A percentile compares a stretch with the other conserved stretches of the same genome.
These are phyloP conservation scores for Itoplectis maculator DNA, from an alignment of 2,888 invertebrate genomes.

Conservation along the genomic window DNA sequence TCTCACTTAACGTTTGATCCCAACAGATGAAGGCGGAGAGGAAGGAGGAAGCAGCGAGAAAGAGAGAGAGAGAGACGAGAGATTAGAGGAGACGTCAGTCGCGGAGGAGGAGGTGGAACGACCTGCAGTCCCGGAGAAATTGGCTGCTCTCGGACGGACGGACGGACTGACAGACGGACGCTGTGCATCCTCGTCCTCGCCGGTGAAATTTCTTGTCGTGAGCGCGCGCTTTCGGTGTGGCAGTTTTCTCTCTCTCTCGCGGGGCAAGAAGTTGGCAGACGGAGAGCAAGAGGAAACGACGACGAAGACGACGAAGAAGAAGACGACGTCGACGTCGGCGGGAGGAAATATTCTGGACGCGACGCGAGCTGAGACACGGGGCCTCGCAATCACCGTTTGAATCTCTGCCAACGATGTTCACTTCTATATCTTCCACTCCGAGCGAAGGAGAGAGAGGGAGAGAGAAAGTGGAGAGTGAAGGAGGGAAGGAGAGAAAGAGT, in stretches of 20 bases:
- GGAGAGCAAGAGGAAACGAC: constrained; percentile 30
- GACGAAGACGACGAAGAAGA: constrained; percentile 25
- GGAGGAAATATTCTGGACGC: constrained; percentile 80
- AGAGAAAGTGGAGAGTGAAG: too few species aligned
- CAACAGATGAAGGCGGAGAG: constrained; percentile 2
- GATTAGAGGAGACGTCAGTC: constrained; percentile 30
- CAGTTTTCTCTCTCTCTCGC: constrained; percentile 55
- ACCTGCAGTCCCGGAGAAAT: constrained; percentile 31
- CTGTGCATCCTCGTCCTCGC: constrained; percentile 50
- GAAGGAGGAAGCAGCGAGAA: too few species aligned
- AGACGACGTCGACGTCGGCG: constrained; percentile 63
- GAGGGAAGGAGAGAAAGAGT: neutral
- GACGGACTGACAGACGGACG: constrained; percentile 50
- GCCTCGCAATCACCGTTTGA: constrained; percentile 83
- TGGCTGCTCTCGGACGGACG: constrained; percentile 10
- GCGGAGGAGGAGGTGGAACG: constrained; percentile 54
- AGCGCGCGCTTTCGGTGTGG: constrained; percentile 32
- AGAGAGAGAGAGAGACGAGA: too few species aligned
- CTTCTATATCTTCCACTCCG: constrained; percentile 48
- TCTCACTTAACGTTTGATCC: constrained; percentile 24
- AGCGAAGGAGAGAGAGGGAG: neutral
- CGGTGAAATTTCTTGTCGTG: constrained; percentile 47
- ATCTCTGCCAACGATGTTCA: constrained; percentile 79
- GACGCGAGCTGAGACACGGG: constrained; percentile 80
- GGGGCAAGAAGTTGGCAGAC: constrained; percentile 57